Percentiles rank a stretch among this genome's conserved stretches.
These are phyloP conservation scores for Muraenolepis orangiensis DNA, from an alignment of 2,797 vertebrate species.

Conservation along the genomic window DNA sequence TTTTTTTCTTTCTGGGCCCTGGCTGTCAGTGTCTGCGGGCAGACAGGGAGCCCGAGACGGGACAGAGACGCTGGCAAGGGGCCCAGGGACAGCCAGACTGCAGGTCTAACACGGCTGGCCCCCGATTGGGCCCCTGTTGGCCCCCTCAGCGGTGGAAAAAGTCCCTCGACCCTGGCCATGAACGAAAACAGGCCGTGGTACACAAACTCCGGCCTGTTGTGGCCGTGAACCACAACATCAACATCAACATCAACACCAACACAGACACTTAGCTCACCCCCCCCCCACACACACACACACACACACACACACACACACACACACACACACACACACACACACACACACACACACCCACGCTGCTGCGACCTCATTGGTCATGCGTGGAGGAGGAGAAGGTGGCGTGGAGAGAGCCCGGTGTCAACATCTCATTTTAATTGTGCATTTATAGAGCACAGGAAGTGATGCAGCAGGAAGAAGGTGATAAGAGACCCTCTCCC, in stretches of 20 bases:
- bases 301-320: background rate
- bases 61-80: slow-evolving; percentile 1
- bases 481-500: slow-evolving; percentile 47
- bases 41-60: no score
- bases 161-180: no score
- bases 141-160: no score
- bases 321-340: background rate
- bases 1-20: slow-evolving; percentile 11
- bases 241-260: background rate
- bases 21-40: background rate
- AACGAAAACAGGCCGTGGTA: no score
- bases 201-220: no score
- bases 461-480: slow-evolving; percentile 54
- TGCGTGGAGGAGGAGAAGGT: slow-evolving; percentile 38
- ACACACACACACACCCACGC: background rate
- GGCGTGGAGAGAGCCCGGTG: no score
- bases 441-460: slow-evolving; percentile 69
- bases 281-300: background rate
- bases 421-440: slow-evolving; percentile 72
- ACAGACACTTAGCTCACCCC: no score
- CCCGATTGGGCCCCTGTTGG: no score
- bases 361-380: slow-evolving; percentile 29
- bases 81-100: no score
- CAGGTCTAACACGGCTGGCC: no score
- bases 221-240: no score